These are phyloP conservation scores for Drosophila cracens DNA, from an alignment of 2,888 invertebrate species.

Conservation along the genomic window DNA sequence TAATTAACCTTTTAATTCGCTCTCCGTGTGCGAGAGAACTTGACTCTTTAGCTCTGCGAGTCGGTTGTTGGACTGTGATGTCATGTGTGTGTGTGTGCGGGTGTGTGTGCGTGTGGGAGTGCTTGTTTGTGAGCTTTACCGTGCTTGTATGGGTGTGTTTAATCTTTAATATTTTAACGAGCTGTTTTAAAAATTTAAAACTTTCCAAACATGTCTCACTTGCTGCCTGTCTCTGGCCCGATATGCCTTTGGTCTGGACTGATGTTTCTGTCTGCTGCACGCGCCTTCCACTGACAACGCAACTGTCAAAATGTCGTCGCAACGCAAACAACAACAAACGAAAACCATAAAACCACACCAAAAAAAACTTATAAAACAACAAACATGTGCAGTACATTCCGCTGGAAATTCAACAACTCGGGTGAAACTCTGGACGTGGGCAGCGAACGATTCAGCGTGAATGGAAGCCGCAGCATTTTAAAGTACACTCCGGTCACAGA, in stretches of 20 bases:
- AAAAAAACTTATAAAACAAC: slow-evolving; percentile 16
- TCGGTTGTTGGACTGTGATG: slow-evolving; percentile 4
- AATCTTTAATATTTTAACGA: slow-evolving; percentile 81
- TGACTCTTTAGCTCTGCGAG: slow-evolving; percentile 25
- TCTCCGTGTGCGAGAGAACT: slow-evolving; percentile 15
- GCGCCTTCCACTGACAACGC: slow-evolving; percentile 44
- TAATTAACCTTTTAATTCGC: slow-evolving; percentile 77
- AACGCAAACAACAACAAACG: slow-evolving; percentile 51
- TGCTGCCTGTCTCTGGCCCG: slow-evolving; percentile 15
- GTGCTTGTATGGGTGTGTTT: slow-evolving; percentile 46
- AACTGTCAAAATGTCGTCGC: slow-evolving; percentile 80
- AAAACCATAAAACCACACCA: slow-evolving; percentile 13
- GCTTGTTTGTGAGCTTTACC: slow-evolving; percentile 27
- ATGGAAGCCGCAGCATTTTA: slow-evolving; percentile 90
- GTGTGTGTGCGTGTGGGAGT: slow-evolving; percentile 15
- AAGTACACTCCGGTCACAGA: slow-evolving; percentile 88
- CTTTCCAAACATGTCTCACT: slow-evolving; percentile 74
- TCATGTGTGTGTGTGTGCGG: slow-evolving; percentile 13
- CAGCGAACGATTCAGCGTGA: slow-evolving; percentile 91
- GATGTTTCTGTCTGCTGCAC: slow-evolving; percentile 57
- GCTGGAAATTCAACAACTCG: slow-evolving; percentile 97
- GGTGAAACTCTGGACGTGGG: slow-evolving; percentile 94
- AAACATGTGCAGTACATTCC: slow-evolving; percentile 88
- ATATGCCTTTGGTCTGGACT: slow-evolving; percentile 31
- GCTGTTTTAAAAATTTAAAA: slow-evolving; percentile 79